phyloP scores from a whole-genome alignment of 2,888 invertebrate species.

The Drosophila kambysellisi region DNA sequence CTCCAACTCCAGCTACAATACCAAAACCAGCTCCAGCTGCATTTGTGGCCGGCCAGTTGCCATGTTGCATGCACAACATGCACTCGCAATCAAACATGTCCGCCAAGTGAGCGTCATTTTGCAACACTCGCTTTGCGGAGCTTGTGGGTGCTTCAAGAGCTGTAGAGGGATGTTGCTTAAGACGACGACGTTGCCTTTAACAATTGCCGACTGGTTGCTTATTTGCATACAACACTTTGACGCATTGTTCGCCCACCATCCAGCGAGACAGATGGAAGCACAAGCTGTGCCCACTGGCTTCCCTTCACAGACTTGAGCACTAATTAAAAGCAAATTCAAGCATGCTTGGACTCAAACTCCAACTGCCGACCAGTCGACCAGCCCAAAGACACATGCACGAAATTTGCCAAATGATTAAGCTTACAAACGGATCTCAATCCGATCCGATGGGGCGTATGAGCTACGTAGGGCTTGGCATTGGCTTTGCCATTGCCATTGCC shows the following conservation, averaged over 20 bases:
- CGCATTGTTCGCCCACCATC: constrained; percentile 58
- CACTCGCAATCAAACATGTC: constrained; percentile 74
- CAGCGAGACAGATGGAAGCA: constrained; percentile 35
- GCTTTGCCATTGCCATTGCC: constrained; percentile 5
- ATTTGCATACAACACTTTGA: constrained; percentile 73
- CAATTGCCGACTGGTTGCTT: constrained; percentile 30
- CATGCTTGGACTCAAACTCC: constrained; percentile 40
- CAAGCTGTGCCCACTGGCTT: constrained; percentile 45
- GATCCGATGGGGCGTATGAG: constrained; percentile 45
- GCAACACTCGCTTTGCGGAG: constrained; percentile 30
- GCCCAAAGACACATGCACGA: constrained; percentile 29
- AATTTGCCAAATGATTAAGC: constrained; percentile 67
- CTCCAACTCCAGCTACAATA: constrained; percentile 3
- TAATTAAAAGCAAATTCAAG: constrained; percentile 75
- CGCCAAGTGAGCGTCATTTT: constrained; percentile 54
- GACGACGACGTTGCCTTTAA: constrained; percentile 8
- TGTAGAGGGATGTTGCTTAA: constrained; percentile 14
- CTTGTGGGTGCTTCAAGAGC: not conserved
- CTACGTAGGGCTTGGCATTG: constrained; percentile 18
- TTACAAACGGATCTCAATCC: constrained; percentile 40
- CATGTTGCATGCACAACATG: constrained; percentile 69
- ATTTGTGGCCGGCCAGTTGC: constrained; percentile 47
- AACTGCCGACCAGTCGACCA: not conserved
- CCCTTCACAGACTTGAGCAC: constrained; percentile 43
- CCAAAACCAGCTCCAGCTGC: constrained; percentile 11